Evolutionary conservation across 2,797 vertebrate genomes (phyloP), one percentile per base, ranked within the genome.

Genomic region (Tragopan temminckii): DNA sequence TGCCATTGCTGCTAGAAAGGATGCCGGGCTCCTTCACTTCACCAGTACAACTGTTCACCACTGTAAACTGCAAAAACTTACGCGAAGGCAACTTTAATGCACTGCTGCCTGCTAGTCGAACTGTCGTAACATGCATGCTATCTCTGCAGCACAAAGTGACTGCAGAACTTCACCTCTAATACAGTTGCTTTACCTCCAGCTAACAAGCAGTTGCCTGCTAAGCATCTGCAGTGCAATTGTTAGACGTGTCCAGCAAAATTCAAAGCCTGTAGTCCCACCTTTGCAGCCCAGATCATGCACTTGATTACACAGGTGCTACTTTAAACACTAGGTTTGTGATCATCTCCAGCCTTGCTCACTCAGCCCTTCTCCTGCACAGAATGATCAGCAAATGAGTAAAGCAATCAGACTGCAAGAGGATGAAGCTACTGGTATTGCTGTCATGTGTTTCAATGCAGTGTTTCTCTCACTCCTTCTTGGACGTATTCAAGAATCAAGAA

Each of bases 391-490:
- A 29, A 5, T 0, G 2, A 63, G 3, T 5, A 57, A 36, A 91
- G 43, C 0, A 3, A 23, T 0, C 80, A 78, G 25, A 35, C 23
- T 24, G 14, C 61, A 43, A 69, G 55, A 63, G 13, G 25, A 9
- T 21, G 20, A 12, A 90, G 17, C 3, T 63, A 13, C 36, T 59
- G 50, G 13, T 17, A 18, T 17, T 1, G 1, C 46, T 87, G 18
- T 25, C 1, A 0, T 6, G 15, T n/a, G 4, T 11, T 69, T 0
- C 0, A 48, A 31, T 35, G 45, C 18, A 36, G 63, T 68, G 53
- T 68, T 71, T 48, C 19, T 89, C 55, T 67, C 84, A 48, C 17
- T 8, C 46, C 58, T 70, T 9, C 42, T 24, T 38, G n/a, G 48
- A 43, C 13, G 8, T 55, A 11, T n/a, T 81, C 45, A 46, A 55